Percentiles rank a stretch among this genome's conserved stretches.
phyloP scores from a whole-genome alignment of 1,140 invertebrate species.

The Pseudomyrmex concolor region DNA sequence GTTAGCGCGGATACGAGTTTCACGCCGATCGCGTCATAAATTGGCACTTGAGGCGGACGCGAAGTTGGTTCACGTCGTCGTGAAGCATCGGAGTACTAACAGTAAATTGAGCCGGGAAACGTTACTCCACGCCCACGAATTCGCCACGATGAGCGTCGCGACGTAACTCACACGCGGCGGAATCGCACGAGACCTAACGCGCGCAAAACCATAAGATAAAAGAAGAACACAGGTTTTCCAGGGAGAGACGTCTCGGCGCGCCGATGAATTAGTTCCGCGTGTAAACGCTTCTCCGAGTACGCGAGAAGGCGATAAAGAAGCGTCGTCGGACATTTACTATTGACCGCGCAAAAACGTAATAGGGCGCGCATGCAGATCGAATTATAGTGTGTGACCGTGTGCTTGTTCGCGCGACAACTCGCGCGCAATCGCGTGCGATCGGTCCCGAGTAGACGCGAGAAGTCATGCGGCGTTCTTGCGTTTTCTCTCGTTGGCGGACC shows the following conservation, averaged over 20 bases:
- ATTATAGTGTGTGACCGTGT: conserved; percentile 15
- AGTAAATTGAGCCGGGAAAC: conserved; percentile 78
- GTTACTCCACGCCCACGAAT: conserved; percentile 81
- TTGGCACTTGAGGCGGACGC: conserved; percentile 66
- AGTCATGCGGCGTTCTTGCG: conserved; percentile 41
- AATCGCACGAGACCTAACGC: no score
- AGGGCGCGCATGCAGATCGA: conserved; percentile 36
- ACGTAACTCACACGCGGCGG: conserved; percentile 69
- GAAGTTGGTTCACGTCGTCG: conserved; percentile 2
- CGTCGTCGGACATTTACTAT: conserved; percentile 52
- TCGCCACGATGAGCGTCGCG: conserved; percentile 44
- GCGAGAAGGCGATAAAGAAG: conserved; percentile 38
- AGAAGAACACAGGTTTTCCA: neutral
- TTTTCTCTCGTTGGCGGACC: conserved; percentile 8
- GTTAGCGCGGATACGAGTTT: conserved; percentile 72
- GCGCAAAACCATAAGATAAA: neutral
- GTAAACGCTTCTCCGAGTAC: conserved; percentile 33
- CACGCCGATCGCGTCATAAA: conserved; percentile 64
- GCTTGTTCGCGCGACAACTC: neutral
- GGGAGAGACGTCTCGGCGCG: neutral
- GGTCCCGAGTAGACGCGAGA: neutral
- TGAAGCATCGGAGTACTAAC: conserved; percentile 69
- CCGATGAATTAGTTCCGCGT: conserved; percentile 51
- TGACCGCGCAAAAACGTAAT: conserved; percentile 24
- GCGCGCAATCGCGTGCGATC: neutral